Evolutionary conservation across 2,113 vertebrate species (phyloP), one percentile per base, ranked within the genome.

Genomic region (Ellobius talpinus): DNA sequence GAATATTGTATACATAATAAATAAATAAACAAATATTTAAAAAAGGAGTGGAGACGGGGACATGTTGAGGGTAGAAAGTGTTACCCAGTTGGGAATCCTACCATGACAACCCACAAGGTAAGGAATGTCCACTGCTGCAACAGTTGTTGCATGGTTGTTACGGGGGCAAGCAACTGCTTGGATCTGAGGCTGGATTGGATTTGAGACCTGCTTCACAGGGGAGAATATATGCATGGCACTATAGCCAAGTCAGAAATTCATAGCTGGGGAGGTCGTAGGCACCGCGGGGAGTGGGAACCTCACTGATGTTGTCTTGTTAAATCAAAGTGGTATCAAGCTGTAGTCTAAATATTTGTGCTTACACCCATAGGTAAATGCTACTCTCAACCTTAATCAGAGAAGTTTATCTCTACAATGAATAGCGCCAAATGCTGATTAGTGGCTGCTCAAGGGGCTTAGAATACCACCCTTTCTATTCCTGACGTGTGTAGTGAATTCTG

Each of bases 261-360:
- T 50, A 33, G 14, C 29, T 50, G 16, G 13, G 29, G 76, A 78
- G 77, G 31, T 52, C 47, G 55, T 52, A 52, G 77, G 16, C 17
- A 19, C 4, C 36, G 47, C 1, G 1, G 29, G 6, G 6, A 14
- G 2, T 5, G 3, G 42, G 42, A 45, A 47, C 13, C 45, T 47
- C 47, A 36, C 1, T 21, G 7, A 16, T 50, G 16, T 5, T 52
- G 47, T 79, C 36, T 36, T 52, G 77, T 36, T 36, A 52, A 36
- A 79, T 79, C 50, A 17, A 79, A 36, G 33, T 52, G 17, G 17
- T 52, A 79, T 36, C 14, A 36, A 55, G 55, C 17, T 52, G 16
- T 36, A 36, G 16, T 79, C 77, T 79, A 79, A 55, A 36, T 52
- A 52, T 79, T 36, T 79, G 52, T 52, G 16, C 31, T 55, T 36